These are phyloP conservation scores for Anabacerthia variegaticeps DNA, from an alignment of 2,797 vertebrate genomes.

Conservation along the genomic window DNA sequence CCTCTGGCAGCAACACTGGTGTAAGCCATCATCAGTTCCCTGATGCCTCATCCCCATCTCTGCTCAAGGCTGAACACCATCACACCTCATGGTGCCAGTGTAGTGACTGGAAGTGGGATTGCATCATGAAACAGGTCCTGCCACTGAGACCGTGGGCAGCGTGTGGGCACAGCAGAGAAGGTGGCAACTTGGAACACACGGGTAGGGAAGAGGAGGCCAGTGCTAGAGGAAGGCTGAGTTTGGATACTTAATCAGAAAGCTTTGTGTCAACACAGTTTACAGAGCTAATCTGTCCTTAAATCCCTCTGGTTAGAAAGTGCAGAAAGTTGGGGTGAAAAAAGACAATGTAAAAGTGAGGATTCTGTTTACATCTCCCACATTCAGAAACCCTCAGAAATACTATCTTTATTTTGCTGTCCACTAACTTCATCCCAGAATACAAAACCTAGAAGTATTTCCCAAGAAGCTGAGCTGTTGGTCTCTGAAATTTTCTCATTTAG, in stretches of 20 bases:
- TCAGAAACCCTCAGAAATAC: background rate
- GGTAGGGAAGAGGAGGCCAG: background rate
- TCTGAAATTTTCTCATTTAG: background rate
- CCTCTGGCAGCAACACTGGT: background rate
- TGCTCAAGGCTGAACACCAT: background rate
- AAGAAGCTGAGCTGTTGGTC: background rate
- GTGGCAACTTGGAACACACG: background rate
- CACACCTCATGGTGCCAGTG: fast-evolving
- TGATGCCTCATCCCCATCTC: background rate
- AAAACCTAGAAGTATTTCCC: background rate
- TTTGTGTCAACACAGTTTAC: background rate
- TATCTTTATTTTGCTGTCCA: background rate
- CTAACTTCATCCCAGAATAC: background rate
- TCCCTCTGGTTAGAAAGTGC: background rate
- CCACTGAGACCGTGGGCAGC: fast-evolving
- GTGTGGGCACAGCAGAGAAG: background rate
- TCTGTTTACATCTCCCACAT: background rate
- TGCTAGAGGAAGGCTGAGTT: background rate
- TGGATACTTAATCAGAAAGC: background rate
- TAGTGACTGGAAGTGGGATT: background rate
- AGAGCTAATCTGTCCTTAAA: background rate
- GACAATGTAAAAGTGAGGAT: background rate
- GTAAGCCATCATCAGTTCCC: background rate
- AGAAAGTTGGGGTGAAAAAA: background rate
- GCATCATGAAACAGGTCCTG: fast-evolving